Base-by-base conservation (phyloP, 2,888 invertebrate genomes). In the Hypomecis punctinalis region DNA sequence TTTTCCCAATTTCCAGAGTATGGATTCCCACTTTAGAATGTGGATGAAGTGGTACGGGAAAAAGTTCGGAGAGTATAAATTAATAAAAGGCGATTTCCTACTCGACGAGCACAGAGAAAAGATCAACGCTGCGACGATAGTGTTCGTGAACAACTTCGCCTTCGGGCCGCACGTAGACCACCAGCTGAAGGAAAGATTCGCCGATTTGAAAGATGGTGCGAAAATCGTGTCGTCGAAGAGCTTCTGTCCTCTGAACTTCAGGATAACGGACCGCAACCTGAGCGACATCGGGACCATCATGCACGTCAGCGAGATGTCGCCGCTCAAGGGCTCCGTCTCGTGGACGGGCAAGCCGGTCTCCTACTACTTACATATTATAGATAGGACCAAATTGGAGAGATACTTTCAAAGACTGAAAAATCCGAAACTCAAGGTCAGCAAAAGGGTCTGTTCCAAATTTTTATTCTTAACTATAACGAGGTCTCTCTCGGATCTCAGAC, bases 41-140 rank as follows among this genome's bases (percentile, higher is more conserved):
- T 98, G 99, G 97, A 98, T 99, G 97, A 96, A 95, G 77, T 99
- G 99, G 98, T 99, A 98, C 88, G 99, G 99, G 11, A 99, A 99
- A 89, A 96, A 96, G 75, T 97, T 94, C 83, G 97, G 98, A 73
- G 97, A 98, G 59, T 99, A 98, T 93, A 95, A 97, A 89, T 93
- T 99, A 77, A 95, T 98, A 73, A 97, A 97, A 81, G 99, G 99
- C 48, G 99, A 99, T 89, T 99, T 99, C 91, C 92, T 99, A 72
- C 95, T 96, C 76, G 97, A 98, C 79, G 97, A 98, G 81, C 97
- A 98, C 88, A 96, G 97, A 74, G 98, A 99, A 85, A 97, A 97
- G 88, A 99, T 99, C 76, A 98, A 97, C 76, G 96, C 96, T 76
- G 97, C 99, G 9, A 97, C 98, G 43, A 97, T 99, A 81, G 98